These are phyloP conservation scores for Rhyacophila evoluta DNA, from an alignment of 2,888 invertebrate species.

Conservation along the genomic window DNA sequence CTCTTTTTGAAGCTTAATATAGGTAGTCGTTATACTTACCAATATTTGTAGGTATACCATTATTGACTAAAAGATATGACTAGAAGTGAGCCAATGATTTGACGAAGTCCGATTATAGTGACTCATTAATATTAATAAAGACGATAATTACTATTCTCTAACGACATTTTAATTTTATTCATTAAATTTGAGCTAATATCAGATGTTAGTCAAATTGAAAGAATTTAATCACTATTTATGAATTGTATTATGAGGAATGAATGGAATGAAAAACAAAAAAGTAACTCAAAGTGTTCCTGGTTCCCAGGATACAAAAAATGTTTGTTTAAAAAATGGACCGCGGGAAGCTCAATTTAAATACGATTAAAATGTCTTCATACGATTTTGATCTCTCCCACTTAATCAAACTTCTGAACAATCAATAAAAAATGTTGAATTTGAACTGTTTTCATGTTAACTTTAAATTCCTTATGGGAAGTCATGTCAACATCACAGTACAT, in stretches of 20 bases:
- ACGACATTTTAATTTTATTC: no score
- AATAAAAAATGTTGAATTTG: background rate
- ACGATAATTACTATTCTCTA: no score
- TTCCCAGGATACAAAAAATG: background rate
- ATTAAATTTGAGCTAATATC: no score
- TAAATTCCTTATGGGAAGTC: constrained; percentile 15
- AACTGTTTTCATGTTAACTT: background rate
- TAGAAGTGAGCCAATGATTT: no score
- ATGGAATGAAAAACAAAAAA: background rate
- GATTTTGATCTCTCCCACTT: background rate
- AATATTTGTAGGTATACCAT: no score
- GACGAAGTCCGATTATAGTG: no score
- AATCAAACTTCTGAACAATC: constrained; percentile 15
- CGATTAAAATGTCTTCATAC: constrained; percentile 2
- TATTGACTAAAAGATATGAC: no score
- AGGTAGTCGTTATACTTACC: no score
- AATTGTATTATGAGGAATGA: background rate
- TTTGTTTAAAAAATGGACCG: background rate
- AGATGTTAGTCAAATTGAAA: no score
- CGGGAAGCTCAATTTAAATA: constrained; percentile 7
- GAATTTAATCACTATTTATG: no score
- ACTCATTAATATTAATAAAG: no score
- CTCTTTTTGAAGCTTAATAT: no score
- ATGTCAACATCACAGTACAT: constrained; percentile 44
- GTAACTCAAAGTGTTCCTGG: background rate